These are phyloP conservation scores for Incurvaria masculella DNA, from an alignment of 2,888 invertebrate species.

Conservation along the genomic window DNA sequence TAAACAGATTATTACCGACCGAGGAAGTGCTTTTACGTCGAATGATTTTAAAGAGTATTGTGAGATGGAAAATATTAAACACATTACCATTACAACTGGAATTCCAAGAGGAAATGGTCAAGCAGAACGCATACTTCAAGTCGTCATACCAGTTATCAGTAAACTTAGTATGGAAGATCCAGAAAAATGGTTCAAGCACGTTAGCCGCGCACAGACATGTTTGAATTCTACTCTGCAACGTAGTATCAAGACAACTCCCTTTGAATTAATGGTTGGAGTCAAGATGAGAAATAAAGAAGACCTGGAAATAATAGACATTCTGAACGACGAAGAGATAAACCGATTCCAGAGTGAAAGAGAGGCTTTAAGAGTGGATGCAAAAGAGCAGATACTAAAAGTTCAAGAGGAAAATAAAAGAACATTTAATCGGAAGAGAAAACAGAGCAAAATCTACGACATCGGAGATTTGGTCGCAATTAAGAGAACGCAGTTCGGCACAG, in stretches of 20 bases:
- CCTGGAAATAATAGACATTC: conserved; percentile 1
- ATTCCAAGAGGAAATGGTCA: conserved; percentile 28
- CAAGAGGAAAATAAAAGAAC: too few species aligned
- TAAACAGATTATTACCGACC: conserved; percentile 22
- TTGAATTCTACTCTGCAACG: conserved; percentile 21
- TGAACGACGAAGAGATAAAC: too few species aligned
- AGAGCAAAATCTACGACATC: too few species aligned
- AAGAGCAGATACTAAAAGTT: too few species aligned
- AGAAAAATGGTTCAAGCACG: conserved; percentile 20
- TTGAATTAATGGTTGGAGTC: conserved; percentile 20
- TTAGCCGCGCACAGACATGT: conserved; percentile 18
- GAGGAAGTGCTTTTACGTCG: conserved; percentile 26
- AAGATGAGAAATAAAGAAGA: conserved; percentile 18
- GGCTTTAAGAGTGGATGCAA: too few species aligned
- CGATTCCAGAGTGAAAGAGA: too few species aligned
- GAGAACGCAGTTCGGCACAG: too few species aligned
- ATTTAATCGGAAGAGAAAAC: too few species aligned
- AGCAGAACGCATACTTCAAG: conserved; percentile 23
- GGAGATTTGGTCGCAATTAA: too few species aligned
- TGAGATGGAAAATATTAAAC: conserved; percentile 22
- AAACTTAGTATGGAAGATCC: conserved; percentile 25
- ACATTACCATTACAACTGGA: conserved; percentile 18
- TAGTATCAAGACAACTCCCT: conserved; percentile 18
- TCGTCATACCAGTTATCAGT: conserved; percentile 22
- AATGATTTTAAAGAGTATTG: conserved; percentile 25